These are phyloP conservation scores for Malurus alboscapulatus DNA, from an alignment of 2,113 vertebrate genomes.

Conservation along the genomic window DNA sequence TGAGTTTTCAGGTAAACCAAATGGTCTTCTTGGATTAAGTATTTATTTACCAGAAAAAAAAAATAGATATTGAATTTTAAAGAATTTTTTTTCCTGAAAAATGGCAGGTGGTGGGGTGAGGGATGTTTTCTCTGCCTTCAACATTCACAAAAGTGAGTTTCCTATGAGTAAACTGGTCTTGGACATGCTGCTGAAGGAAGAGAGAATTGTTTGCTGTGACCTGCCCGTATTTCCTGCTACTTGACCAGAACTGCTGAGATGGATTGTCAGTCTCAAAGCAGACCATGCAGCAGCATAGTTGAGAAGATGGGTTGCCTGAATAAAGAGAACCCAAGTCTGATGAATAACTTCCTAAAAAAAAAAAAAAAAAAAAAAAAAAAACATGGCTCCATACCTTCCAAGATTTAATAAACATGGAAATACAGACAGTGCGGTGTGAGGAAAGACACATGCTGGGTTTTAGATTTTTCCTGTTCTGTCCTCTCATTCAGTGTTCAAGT, in stretches of 20 bases:
- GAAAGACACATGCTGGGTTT: not conserved
- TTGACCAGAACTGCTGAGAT: not conserved
- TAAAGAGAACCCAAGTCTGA: not conserved
- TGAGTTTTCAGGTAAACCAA: not conserved
- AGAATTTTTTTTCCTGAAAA: not conserved
- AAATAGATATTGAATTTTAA: not conserved
- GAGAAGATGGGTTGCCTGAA: not conserved
- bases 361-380: too few species aligned
- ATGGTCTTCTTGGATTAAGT: not conserved
- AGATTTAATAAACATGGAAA: not conserved
- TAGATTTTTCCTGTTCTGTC: not conserved
- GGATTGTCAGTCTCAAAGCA: not conserved
- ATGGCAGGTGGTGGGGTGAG: accelerated
- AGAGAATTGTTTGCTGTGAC: not conserved
- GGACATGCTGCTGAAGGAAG: not conserved
- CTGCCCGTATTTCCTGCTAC: not conserved
- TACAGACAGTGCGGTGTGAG: not conserved
- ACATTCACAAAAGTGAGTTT: not conserved
- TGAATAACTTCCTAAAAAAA: not conserved
- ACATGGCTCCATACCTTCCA: not conserved
- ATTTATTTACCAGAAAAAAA: not conserved
- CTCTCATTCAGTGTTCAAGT: not conserved
- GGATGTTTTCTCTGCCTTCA: not conserved
- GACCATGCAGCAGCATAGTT: accelerated
- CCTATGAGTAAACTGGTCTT: not conserved